phyloP scores from a whole-genome alignment of 1,140 invertebrate species.

The Drosophila ambigua region DNA sequence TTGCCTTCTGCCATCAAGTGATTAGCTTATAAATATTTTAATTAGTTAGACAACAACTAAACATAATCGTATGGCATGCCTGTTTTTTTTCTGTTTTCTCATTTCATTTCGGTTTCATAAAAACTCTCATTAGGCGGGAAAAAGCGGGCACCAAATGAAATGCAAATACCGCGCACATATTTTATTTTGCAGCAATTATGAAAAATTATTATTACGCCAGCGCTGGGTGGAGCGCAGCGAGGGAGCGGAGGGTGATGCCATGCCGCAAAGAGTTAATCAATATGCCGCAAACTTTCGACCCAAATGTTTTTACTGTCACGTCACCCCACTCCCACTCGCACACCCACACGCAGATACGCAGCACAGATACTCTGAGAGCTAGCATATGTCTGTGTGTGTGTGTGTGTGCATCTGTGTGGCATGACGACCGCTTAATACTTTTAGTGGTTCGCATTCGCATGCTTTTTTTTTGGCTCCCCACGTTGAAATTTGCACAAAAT shows the following conservation, averaged over 20 bases:
- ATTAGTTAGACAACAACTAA: neutral
- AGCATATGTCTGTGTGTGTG: conserved; percentile 6
- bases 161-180: conserved; percentile 43
- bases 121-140: neutral
- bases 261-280: conserved; percentile 70
- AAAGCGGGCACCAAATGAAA: conserved; percentile 28
- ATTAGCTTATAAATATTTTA: conserved; percentile 8
- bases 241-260: neutral
- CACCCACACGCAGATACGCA: neutral
- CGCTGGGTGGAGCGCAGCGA: conserved; percentile 18
- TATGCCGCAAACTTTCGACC: conserved; percentile 52
- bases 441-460: conserved; percentile 37
- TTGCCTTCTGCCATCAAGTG: no score
- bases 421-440: conserved; percentile 35
- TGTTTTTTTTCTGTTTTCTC: no score
- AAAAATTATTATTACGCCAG: conserved; percentile 50
- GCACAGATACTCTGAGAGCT: conserved; percentile 4
- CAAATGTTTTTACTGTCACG: conserved; percentile 38
- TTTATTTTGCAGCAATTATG: conserved; percentile 46
- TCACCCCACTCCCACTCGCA: no score
- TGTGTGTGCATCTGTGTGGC: conserved; percentile 5
- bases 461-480: conserved; percentile 9
- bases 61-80: neutral
- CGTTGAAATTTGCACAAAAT: conserved; percentile 37
- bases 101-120: neutral